phyloP scores from a whole-genome alignment of 2,113 vertebrate species.

The Coptodon rendalli region DNA sequence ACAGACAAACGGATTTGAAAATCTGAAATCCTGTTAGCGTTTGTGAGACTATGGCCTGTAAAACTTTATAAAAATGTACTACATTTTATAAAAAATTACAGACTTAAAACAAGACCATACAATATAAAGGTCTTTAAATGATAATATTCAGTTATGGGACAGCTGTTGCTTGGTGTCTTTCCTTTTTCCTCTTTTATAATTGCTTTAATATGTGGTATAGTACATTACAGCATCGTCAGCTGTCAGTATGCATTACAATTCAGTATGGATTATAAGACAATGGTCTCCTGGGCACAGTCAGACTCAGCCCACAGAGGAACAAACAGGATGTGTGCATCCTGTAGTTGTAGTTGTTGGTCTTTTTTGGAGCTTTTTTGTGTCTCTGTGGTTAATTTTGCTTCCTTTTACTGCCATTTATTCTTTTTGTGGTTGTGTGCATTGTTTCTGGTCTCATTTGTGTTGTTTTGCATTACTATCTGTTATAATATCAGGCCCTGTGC shows the following conservation, averaged over 20 bases:
- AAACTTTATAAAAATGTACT: background rate
- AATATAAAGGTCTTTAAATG: background rate
- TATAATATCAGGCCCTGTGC: background rate
- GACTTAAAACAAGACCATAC: background rate
- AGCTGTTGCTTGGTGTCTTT: background rate
- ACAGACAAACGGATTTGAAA: background rate
- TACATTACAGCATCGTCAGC: background rate
- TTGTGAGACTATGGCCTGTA: background rate
- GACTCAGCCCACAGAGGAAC: background rate
- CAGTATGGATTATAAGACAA: background rate
- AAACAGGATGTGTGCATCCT: rapidly evolving
- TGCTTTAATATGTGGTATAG: background rate
- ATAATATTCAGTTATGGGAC: background rate
- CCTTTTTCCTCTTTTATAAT: background rate
- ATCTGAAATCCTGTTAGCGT: background rate
- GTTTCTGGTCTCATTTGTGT: background rate
- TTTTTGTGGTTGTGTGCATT: background rate
- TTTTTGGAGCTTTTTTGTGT: background rate
- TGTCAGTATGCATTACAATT: background rate
- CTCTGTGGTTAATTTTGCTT: background rate
- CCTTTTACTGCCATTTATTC: background rate
- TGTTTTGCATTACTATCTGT: background rate
- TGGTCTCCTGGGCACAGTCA: background rate
- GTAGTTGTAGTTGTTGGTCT: background rate
- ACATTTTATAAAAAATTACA: background rate